phyloP scores from a whole-genome alignment of 2,113 vertebrate species.

The Vulpes ferrilata region DNA sequence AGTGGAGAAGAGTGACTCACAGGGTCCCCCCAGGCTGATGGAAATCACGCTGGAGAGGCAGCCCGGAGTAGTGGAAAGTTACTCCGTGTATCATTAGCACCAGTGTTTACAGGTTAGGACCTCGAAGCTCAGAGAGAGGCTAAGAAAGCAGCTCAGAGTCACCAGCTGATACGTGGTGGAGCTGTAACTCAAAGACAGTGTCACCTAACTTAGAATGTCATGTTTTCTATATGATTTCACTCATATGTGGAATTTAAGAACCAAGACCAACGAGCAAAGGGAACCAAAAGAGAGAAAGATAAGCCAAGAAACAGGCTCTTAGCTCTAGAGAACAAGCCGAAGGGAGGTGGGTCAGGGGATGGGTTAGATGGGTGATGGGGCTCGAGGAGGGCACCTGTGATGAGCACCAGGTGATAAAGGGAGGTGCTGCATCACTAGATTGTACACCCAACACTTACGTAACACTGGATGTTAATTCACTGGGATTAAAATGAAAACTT shows the following conservation, averaged over 20 bases:
- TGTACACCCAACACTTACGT: not conserved
- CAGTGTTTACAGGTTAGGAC: not conserved
- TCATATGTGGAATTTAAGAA: not conserved
- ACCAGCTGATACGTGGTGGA: not conserved
- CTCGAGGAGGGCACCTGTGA: not conserved
- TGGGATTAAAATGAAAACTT: not conserved
- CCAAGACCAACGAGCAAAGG: not conserved
- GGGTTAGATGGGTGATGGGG: not conserved
- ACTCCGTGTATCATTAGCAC: not conserved
- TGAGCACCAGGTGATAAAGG: not conserved
- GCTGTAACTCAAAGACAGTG: not conserved
- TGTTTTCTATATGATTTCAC: not conserved
- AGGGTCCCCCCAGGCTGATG: not conserved
- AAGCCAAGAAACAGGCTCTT: not conserved
- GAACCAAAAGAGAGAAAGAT: not conserved
- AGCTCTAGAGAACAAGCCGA: not conserved
- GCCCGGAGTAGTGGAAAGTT: not conserved
- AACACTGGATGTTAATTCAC: not conserved
- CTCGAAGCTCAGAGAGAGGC: not conserved
- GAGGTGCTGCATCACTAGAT: not conserved
- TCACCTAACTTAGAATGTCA: not conserved
- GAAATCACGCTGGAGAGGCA: not conserved
- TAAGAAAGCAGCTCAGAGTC: not conserved
- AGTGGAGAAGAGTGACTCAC: slow-evolving; percentile 68
- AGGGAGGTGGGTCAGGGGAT: not conserved